Conservation (phyloP, 2,113 vertebrate species). For the Scomber colias region DNA sequence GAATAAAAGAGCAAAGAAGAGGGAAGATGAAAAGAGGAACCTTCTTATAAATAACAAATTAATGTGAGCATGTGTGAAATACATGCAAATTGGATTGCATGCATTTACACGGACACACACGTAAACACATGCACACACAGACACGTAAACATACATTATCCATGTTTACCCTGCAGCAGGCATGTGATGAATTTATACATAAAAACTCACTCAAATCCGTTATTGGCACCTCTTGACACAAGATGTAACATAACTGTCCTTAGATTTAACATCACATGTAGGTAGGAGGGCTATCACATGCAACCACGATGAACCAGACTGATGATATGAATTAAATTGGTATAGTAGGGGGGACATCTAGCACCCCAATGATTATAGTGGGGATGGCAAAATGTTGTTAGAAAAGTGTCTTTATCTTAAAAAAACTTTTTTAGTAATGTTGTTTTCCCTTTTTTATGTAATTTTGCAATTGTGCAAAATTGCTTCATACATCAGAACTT, state of each 20-base stretch:
- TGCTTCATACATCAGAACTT: no score
- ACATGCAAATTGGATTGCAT: constrained; percentile 79
- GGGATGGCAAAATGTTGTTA: background rate
- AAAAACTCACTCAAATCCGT: constrained; percentile 39
- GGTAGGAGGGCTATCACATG: constrained; percentile 4
- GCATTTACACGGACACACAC: constrained; percentile 64
- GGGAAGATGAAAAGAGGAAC: constrained; percentile 70
- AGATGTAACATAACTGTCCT: constrained; percentile 43
- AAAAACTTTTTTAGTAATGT: no score
- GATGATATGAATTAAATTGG: background rate
- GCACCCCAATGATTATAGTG: constrained; percentile 1
- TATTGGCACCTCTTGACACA: constrained; percentile 26
- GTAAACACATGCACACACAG: constrained; percentile 52
- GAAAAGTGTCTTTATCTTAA: no score
- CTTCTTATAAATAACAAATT: constrained; percentile 74
- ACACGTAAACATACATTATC: constrained; percentile 72
- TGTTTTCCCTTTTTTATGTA: no score
- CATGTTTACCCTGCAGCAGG: constrained; percentile 71
- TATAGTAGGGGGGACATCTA: background rate
- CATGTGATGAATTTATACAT: constrained; percentile 63
- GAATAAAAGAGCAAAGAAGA: constrained; percentile 48
- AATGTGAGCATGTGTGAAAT: constrained; percentile 79
- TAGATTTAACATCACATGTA: constrained; percentile 17
- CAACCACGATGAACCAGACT: constrained; percentile 6
- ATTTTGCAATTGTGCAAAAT: no score